Base-by-base conservation (phyloP, 1,140 invertebrate species). In the Drosophila trapezifrons region DNA sequence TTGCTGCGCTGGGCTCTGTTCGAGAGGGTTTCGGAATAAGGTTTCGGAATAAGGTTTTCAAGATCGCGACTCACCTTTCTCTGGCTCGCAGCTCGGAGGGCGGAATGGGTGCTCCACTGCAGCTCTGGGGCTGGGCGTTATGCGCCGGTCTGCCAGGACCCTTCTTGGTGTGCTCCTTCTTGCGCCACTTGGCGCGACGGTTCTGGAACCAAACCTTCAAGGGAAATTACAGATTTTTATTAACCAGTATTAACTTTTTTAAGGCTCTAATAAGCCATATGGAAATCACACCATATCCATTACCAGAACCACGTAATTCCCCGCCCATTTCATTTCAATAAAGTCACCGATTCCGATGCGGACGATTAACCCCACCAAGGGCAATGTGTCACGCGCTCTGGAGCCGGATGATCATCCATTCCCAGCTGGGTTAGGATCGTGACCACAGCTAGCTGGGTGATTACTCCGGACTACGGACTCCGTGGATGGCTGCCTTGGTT, bases 141-240 rank as follows among this genome's bases (percentile, higher is more conserved):
- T 99, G 98, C 3, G 98, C 98, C 37, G 98, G 98, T 92, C 98
- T 95, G 0, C 98, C 98, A 0, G 98, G 98, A n/a, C 98, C 98
- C 84, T 99, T 99, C 92, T 99, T 98, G 38, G 98, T 99, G 93
- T 99, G 98, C 92, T 99, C 99, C 93, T 98, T 98, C 93, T 99
- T 99, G 54, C 98, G 94, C 98, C 98, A 99, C 93, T 99, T 99
- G 12, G 99, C 99, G 29, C 99, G 94, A 22, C 99, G 95, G 92
- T 99, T 99, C 94, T 99, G 99, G 93, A 99, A 99, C 98, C 98
- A 99, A 37, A 99, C 99, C 98, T 99, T 38, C 0, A 60, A 60
- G 46, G 6, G 20, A 8, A 47, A 47, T 51, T n/a, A 32, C 25
- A 51, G n/a, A n/a, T n/a, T n/a, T n/a, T n/a, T n/a, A n/a, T n/a